Evolutionary conservation across 2,797 vertebrate species (phyloP).

Genomic region (Pangasius larnaudii): DNA sequence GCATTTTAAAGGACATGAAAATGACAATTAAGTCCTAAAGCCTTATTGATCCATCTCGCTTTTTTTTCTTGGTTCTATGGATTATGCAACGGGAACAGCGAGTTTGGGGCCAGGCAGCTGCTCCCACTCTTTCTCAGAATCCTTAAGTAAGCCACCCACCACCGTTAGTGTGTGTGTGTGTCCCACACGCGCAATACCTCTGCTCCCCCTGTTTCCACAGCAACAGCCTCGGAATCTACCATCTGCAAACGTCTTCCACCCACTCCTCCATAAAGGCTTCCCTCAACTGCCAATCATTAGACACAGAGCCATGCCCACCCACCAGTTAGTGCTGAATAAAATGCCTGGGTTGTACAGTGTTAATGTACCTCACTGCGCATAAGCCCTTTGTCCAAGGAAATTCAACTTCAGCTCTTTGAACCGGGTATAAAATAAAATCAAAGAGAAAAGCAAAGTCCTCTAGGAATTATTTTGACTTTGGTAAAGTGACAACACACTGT

Average conservation of each 20-base stretch:
- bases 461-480: slow-evolving; percentile 17
- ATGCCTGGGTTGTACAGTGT: slow-evolving; percentile 60
- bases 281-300: slow-evolving; percentile 77
- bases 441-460: not conserved
- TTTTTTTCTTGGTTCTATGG: slow-evolving; percentile 58
- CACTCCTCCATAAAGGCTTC: slow-evolving; percentile 72
- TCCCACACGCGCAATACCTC: slow-evolving; percentile 41
- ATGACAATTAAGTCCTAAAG: slow-evolving; percentile 74
- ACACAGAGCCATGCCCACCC: slow-evolving; percentile 72
- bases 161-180: slow-evolving; percentile 18
- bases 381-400: slow-evolving; percentile 15
- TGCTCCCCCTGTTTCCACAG: slow-evolving; percentile 77
- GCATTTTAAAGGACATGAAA: slow-evolving; percentile 70
- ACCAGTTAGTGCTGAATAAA: slow-evolving; percentile 66
- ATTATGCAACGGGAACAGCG: slow-evolving; percentile 74
- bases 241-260: slow-evolving; percentile 74
- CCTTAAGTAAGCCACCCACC: slow-evolving; percentile 75
- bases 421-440: slow-evolving; percentile 1
- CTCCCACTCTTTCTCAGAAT: slow-evolving; percentile 77
- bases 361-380: not conserved
- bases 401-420: slow-evolving; percentile 9
- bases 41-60: slow-evolving; percentile 69
- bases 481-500: not conserved
- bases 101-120: slow-evolving; percentile 70
- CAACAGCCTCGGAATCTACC: slow-evolving; percentile 83